These are phyloP conservation scores for Chloroclystis v-ata DNA, from an alignment of 2,888 invertebrate species.

Conservation along the genomic window DNA sequence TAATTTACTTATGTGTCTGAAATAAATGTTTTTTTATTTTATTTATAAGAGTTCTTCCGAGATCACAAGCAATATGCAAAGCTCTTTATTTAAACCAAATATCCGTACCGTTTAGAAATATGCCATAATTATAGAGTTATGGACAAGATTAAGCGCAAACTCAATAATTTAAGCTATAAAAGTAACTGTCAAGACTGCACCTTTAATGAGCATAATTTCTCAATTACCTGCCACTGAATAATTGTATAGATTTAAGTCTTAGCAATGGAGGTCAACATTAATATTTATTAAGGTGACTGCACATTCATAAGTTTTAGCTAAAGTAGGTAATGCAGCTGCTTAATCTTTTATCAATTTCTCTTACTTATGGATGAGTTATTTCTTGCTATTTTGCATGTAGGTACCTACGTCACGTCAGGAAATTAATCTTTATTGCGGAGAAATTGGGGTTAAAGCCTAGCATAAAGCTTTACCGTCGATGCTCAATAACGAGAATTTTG, in stretches of 20 bases:
- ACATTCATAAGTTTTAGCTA: background rate
- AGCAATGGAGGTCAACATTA: conserved; percentile 9
- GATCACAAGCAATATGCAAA: too few species aligned
- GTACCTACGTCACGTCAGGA: conserved; percentile 12
- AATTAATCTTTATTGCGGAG: conserved; percentile 17
- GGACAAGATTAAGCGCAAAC: background rate
- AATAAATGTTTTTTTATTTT: too few species aligned
- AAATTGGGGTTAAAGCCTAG: conserved; percentile 11
- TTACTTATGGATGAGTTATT: conserved; percentile 6
- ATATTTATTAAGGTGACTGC: conserved; percentile 1
- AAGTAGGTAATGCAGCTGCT: conserved; percentile 16
- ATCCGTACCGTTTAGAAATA: background rate
- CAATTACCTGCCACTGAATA: background rate
- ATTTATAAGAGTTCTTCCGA: too few species aligned
- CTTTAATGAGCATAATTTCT: background rate
- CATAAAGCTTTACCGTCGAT: conserved; percentile 10
- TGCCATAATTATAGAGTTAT: background rate
- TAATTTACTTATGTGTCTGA: too few species aligned
- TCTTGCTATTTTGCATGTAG: conserved; percentile 9
- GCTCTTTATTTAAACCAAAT: too few species aligned
- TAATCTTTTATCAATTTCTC: conserved; percentile 19
- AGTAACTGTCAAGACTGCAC: background rate
- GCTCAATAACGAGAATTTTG: conserved; percentile 1
- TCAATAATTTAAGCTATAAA: background rate
- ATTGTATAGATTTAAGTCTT: background rate